Percentiles rank a stretch among this genome's conserved stretches.
Conservation (phyloP, 2,888 invertebrate species). For the Mythimna pallens region DNA sequence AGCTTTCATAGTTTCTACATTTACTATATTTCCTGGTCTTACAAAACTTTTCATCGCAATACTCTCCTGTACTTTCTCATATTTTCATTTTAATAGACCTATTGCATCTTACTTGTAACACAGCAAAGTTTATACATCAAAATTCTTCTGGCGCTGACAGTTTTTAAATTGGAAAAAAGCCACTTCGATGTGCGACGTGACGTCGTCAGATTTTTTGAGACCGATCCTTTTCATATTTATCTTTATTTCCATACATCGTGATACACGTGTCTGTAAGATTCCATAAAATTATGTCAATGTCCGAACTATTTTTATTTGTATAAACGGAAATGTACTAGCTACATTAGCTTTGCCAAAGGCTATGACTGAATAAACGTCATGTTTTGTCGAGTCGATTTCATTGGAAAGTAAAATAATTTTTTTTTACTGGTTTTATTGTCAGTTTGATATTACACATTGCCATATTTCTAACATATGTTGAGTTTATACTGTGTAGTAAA, state of each 20-base stretch:
- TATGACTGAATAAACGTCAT: not conserved
- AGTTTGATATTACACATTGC: not conserved
- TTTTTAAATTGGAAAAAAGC: conserved; percentile 64
- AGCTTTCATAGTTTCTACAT: conserved; percentile 25
- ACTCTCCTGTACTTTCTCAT: conserved; percentile 1
- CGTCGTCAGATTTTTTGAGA: conserved; percentile 39
- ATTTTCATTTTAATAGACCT: conserved; percentile 32
- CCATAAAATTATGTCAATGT: conserved; percentile 1
- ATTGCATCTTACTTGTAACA: conserved; percentile 35
- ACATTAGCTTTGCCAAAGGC: not conserved
- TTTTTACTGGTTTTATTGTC: not conserved
- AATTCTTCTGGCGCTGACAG: conserved; percentile 63
- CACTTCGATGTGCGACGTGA: conserved; percentile 51
- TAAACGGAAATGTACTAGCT: not conserved
- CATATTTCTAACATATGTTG: not conserved
- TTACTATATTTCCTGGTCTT: conserved; percentile 12
- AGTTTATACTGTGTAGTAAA: not conserved
- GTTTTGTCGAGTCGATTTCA: not conserved
- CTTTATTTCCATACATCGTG: conserved; percentile 17
- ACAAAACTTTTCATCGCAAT: conserved; percentile 27
- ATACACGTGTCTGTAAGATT: not conserved
- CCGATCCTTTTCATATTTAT: conserved; percentile 16
- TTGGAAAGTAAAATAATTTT: not conserved
- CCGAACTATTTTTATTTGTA: not conserved
- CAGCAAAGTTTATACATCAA: conserved; percentile 55